Evolutionary conservation across 2,113 vertebrate genomes (phyloP), one percentile per base, ranked within the genome.

Genomic region (Saccopteryx leptura): DNA sequence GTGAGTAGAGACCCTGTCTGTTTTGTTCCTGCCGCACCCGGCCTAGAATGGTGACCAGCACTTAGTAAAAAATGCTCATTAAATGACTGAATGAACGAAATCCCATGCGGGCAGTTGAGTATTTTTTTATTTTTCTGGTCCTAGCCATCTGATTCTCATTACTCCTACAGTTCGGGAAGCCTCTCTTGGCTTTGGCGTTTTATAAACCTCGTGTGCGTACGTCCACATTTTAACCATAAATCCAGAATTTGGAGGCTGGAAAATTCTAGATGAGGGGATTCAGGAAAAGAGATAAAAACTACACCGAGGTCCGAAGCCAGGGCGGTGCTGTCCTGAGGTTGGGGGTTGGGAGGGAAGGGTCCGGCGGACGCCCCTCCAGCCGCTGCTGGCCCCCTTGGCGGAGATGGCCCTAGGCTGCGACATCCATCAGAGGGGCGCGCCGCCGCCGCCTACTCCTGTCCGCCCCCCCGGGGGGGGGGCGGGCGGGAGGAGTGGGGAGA

Each of bases 91-190:
- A 92, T 82, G 94, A 94, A 91, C 19, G 48, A 91, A 95, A 91
- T 86, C 94, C 78, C 93, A 33, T 68, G 94, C 93, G 85, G 39
- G 33, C 54, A 83, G 74, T 63, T 81, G 78, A 88, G 39, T 96
- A 5, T 87, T 83, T 95, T 74, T 79, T 92, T 92, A 63, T 79
- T 93, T 86, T 97, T 80, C 72, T 92, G 39, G 85, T 58, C 61
- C 85, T 33, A 33, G 60, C 78, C 97, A 97, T 97, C 95, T 98
- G 97, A 98, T 97, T 97, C 79, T 97, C 94, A 97, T 98, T 97
- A 97, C 54, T 95, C 69, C 81, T 72, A 65, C 92, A 78, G 81
- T 68, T 95, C 28, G 74, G 74, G 60, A 93, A 97, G 46, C 76
- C 88, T 93, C 93, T 66, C 52, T 93, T 58, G 39, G 54, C 82